Evolutionary conservation across 2,888 invertebrate species (phyloP).

Genomic region (Cerceris ruficornis): DNA sequence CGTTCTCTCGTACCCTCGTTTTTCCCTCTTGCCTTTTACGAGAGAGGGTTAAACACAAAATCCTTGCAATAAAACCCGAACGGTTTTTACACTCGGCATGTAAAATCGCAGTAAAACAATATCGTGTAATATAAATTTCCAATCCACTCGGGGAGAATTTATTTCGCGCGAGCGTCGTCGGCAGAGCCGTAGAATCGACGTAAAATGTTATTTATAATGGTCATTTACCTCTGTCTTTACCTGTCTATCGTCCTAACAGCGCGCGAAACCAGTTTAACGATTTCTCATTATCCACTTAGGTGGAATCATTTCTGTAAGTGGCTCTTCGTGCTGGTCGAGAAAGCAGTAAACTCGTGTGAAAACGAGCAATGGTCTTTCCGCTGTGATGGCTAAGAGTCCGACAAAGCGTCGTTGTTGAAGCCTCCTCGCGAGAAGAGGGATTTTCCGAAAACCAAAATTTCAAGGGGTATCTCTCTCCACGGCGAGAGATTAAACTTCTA

Average conservation of each 20-base stretch:
- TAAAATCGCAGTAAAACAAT: background rate
- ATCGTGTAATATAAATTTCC: background rate
- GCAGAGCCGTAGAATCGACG: background rate
- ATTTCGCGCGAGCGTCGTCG: background rate
- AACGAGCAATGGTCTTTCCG: constrained; percentile 25
- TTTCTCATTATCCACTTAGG: constrained; percentile 71
- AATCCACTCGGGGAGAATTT: background rate
- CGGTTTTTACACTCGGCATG: background rate
- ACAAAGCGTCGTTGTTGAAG: constrained; percentile 17
- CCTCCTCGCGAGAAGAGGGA: background rate
- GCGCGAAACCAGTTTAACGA: constrained; percentile 67
- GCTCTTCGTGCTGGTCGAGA: constrained; percentile 38
- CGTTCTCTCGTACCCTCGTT: background rate
- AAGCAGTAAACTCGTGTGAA: constrained; percentile 29
- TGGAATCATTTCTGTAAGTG: constrained; percentile 70
- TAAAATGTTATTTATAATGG: constrained; percentile 11
- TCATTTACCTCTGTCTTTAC: constrained; percentile 40
- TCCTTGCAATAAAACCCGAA: background rate
- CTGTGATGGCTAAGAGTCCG: constrained; percentile 31
- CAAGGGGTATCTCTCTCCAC: background rate
- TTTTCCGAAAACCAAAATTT: background rate
- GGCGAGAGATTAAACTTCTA: background rate
- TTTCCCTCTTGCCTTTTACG: too few relatives aligned
- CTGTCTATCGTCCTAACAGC: constrained; percentile 28
- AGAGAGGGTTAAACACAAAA: constrained; percentile 5